Conservation (phyloP, 2,888 invertebrate genomes). For the Cataglyphis rosenhaueri region DNA sequence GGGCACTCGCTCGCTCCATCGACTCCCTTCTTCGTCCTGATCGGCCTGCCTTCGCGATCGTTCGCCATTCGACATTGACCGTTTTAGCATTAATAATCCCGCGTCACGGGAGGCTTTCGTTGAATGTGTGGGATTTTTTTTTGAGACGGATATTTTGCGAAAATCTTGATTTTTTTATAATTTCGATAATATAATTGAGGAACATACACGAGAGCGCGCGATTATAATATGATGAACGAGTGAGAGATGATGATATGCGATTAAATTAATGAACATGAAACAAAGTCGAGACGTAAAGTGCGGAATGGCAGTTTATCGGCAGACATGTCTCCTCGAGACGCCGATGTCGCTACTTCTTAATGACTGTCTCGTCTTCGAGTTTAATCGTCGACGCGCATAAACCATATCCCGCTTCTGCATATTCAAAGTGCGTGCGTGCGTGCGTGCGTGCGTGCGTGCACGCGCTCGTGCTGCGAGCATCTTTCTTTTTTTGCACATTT, state of each 20-base stretch:
- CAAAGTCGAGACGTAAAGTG: slow-evolving; percentile 27
- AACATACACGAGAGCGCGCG: background rate
- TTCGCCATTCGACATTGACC: slow-evolving; percentile 6
- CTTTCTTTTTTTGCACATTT: slow-evolving; percentile 38
- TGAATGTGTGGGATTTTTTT: background rate
- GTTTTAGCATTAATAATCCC: slow-evolving; percentile 13
- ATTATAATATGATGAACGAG: background rate
- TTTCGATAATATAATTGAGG: background rate
- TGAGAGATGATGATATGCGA: background rate
- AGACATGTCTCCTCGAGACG: slow-evolving; percentile 80
- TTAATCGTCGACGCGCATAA: slow-evolving; percentile 85
- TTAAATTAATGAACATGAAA: background rate
- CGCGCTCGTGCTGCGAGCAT: slow-evolving; percentile 69
- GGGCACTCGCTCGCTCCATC: slow-evolving; percentile 7
- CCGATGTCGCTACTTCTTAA: slow-evolving; percentile 84
- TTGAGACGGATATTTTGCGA: background rate
- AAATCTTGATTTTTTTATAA: background rate
- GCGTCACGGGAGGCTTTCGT: background rate
- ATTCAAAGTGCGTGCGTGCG: slow-evolving; percentile 79
- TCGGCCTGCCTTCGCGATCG: slow-evolving; percentile 5
- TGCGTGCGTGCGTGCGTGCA: slow-evolving; percentile 36
- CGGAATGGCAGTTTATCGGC: slow-evolving; percentile 73
- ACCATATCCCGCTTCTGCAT: slow-evolving; percentile 83
- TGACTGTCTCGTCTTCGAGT: slow-evolving; percentile 84
- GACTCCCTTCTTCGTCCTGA: slow-evolving; percentile 9